Base-by-base conservation (phyloP, 2,888 invertebrate genomes). In the Ethmia dodecea region DNA sequence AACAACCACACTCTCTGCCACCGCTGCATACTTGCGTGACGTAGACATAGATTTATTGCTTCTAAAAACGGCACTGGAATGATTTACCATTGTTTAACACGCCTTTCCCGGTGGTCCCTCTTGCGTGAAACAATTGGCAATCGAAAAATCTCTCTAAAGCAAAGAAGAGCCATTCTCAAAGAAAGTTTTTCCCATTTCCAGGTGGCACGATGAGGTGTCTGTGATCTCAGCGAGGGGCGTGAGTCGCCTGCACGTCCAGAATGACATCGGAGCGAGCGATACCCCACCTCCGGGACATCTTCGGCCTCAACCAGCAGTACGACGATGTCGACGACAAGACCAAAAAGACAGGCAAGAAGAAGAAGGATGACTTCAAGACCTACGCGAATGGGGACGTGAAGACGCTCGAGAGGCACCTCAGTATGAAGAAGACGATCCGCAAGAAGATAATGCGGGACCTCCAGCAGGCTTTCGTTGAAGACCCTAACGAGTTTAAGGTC, bases 381-480 rank as follows among this genome's bases (percentile, higher is more conserved):
- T 84, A 89, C 52, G 84, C 88, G 9, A 91, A 91, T 57, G 90
- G 89, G 32, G 91, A 91, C 65, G 91, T 92, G 27, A 91, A 91
- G 58, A 94, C 94, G 12, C 73, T 94, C 26, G 94, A 94, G 62
- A 84, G 94, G 52, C 94, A 94, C 71, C 88, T 94, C 55, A 94
- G 94, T 65, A 94, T 94, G 94, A 94, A 94, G 84, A 94, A 94
- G 68, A 94, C 94, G 11, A 94, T 94, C 50, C 81, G 94, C 52
- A 94, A 93, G 83, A 94, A 94, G 78, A 94, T 94, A 63, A 94
- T 94, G 93, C 87, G 94, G 18, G 94, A 94, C 70, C 86, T 94
- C 52, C 91, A 93, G 60, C 93, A 94, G 66, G 90, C 90, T 27
- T 91, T 91, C 68, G 91, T 91, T 52, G 91, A 91, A 60, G 91